These are phyloP conservation scores for Isichthys henryi DNA, from an alignment of 2,113 vertebrate genomes.

Conservation along the genomic window DNA sequence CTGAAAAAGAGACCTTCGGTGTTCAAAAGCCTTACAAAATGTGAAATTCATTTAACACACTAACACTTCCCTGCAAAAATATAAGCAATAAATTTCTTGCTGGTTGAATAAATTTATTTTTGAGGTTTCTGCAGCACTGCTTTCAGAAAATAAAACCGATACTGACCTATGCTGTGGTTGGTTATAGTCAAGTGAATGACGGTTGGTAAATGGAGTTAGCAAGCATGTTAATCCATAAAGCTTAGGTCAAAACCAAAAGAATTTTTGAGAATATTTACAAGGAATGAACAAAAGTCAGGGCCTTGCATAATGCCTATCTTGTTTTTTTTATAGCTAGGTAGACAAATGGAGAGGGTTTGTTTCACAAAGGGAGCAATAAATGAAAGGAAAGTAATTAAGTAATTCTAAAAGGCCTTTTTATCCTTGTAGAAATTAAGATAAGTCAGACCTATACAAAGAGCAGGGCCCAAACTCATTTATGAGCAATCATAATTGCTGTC, in stretches of 20 bases:
- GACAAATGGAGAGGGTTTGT: not conserved
- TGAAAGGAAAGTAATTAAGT: not conserved
- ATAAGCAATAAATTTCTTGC: not conserved
- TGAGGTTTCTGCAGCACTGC: not conserved
- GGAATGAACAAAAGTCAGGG: not conserved
- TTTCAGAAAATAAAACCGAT: not conserved
- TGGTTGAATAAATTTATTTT: not conserved
- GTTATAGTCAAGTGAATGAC: not conserved
- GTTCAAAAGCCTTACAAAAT: constrained; percentile 13
- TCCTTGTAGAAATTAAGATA: not conserved
- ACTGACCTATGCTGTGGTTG: not conserved
- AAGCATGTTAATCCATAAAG: not conserved
- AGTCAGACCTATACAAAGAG: not conserved
- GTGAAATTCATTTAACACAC: not conserved
- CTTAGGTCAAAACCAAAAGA: not conserved
- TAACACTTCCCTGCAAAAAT: not conserved
- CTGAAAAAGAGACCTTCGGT: not conserved
- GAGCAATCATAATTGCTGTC: not conserved
- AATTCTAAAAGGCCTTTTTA: not conserved
- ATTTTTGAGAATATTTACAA: not conserved
- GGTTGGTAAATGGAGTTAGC: not conserved
- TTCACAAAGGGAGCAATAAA: not conserved
- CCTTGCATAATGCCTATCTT: not conserved
- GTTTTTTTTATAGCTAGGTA: not conserved
- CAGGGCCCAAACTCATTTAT: not conserved